Conservation (phyloP, 35 echinoderm and acorn worm genomes). For the Eucidaris tribuloides region DNA sequence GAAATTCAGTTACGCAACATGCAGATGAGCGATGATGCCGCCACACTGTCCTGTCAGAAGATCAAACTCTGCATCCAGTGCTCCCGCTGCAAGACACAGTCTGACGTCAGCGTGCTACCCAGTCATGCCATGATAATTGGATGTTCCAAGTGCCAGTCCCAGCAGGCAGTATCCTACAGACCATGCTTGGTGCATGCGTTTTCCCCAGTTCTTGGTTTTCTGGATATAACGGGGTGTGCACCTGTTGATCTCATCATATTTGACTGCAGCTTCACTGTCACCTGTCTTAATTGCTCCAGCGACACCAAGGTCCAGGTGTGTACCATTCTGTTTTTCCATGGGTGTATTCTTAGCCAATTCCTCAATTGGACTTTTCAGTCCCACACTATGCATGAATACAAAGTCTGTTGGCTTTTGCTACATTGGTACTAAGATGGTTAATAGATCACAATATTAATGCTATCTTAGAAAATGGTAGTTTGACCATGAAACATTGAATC, state of each 20-base stretch:
- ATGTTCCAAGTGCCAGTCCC: slow-evolving; percentile 71
- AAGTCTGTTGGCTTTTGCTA: too few relatives aligned
- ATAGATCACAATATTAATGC: too few relatives aligned
- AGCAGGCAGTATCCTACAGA: slow-evolving; percentile 71
- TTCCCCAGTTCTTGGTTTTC: slow-evolving; percentile 74
- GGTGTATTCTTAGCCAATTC: too few relatives aligned
- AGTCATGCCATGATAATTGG: slow-evolving; percentile 40
- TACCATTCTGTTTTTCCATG: too few relatives aligned
- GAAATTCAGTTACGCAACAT: slow-evolving; percentile 71
- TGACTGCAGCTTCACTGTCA: slow-evolving; percentile 35
- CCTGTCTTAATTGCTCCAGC: slow-evolving; percentile 74
- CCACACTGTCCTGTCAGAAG: slow-evolving; percentile 35
- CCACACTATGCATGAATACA: too few relatives aligned
- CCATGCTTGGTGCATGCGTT: slow-evolving; percentile 73
- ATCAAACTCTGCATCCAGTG: slow-evolving; percentile 75
- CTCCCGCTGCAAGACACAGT: slow-evolving; percentile 57
- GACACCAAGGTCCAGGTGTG: slow-evolving; percentile 62
- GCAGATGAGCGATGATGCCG: slow-evolving; percentile 41
- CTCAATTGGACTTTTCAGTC: too few relatives aligned
- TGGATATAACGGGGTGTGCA: slow-evolving; percentile 80
- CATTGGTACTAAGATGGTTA: too few relatives aligned
- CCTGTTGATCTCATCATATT: slow-evolving; percentile 81
- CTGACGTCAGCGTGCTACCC: slow-evolving; percentile 53
- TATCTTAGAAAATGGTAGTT: too few relatives aligned
- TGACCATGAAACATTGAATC: too few relatives aligned